These are phyloP conservation scores for Cyclargus thomasi DNA, from an alignment of 1,140 invertebrate genomes.

Conservation along the genomic window DNA sequence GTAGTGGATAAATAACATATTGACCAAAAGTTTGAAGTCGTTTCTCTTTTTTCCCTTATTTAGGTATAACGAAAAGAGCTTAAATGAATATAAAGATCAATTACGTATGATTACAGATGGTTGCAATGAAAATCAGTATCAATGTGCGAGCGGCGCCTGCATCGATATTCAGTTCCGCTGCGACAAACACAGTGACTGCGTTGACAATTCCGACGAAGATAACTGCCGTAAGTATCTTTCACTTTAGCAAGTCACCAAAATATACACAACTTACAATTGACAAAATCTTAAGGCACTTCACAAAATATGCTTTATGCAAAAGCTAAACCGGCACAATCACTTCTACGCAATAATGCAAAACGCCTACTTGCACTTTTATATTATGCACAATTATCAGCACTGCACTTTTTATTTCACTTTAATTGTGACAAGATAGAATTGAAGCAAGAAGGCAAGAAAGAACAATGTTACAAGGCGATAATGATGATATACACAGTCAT, in stretches of 20 bases:
- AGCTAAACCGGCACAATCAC: neutral
- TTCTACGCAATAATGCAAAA: neutral
- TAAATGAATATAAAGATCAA: too few species aligned
- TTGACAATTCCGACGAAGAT: slow-evolving; percentile 80
- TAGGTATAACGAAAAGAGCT: too few species aligned
- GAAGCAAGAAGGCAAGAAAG: neutral
- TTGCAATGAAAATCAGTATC: slow-evolving; percentile 67
- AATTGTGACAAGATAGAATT: neutral
- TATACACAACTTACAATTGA: neutral
- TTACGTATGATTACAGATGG: slow-evolving; percentile 30
- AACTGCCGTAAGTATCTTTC: slow-evolving; percentile 74
- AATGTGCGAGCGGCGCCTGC: slow-evolving; percentile 78
- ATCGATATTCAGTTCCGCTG: slow-evolving; percentile 85
- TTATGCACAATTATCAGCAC: slow-evolving; percentile 14
- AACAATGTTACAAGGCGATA: neutral
- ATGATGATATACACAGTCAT: neutral
- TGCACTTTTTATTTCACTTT: slow-evolving; percentile 13
- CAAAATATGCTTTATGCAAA: neutral
- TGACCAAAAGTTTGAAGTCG: too few species aligned
- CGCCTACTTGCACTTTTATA: slow-evolving; percentile 10
- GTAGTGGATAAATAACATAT: too few species aligned
- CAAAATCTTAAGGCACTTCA: neutral
- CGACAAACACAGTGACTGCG: slow-evolving; percentile 77
- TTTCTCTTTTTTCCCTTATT: too few species aligned
- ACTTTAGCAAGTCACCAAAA: neutral